Percentiles rank a stretch among this genome's conserved stretches.
Conservation (phyloP, 2,888 invertebrate species). For the Ophion ellenae region DNA sequence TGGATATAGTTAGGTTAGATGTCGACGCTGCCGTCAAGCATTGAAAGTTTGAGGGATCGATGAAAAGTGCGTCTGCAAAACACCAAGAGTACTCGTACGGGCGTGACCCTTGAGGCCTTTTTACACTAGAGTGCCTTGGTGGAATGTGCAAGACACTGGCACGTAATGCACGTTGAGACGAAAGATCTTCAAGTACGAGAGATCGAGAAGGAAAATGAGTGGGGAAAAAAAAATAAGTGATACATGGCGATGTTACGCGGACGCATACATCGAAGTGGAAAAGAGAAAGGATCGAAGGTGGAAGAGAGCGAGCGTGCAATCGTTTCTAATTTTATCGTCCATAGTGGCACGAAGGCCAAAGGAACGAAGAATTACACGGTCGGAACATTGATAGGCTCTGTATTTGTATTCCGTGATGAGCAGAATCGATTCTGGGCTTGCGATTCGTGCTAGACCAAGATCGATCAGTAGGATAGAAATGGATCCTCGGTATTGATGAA, state of each 20-base stretch:
- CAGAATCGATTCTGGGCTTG: neutral
- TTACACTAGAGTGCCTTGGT: slow-evolving; percentile 24
- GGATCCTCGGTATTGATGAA: too few relatives aligned
- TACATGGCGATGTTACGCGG: slow-evolving; percentile 8
- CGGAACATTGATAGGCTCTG: slow-evolving; percentile 12
- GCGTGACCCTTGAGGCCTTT: slow-evolving; percentile 50
- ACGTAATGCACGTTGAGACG: slow-evolving; percentile 22
- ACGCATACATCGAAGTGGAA: slow-evolving; percentile 24
- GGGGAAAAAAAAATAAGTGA: slow-evolving; percentile 1
- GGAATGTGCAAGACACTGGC: slow-evolving; percentile 42
- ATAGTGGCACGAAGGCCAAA: slow-evolving; percentile 36
- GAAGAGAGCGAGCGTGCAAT: slow-evolving; percentile 71
- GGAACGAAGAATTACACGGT: slow-evolving; percentile 58
- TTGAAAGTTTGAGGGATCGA: neutral
- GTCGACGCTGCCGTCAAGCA: too few relatives aligned
- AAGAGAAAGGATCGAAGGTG: slow-evolving; percentile 71
- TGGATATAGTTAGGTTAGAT: too few relatives aligned
- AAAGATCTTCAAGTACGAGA: slow-evolving; percentile 38
- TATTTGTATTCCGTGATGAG: neutral
- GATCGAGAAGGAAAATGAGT: slow-evolving; percentile 7
- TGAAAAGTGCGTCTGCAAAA: neutral
- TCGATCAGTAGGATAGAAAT: too few relatives aligned
- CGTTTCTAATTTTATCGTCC: slow-evolving; percentile 75
- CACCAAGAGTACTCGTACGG: neutral
- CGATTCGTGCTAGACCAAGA: too few relatives aligned